Conservation (phyloP, 1,140 invertebrate genomes). For the Magallana angulata region DNA sequence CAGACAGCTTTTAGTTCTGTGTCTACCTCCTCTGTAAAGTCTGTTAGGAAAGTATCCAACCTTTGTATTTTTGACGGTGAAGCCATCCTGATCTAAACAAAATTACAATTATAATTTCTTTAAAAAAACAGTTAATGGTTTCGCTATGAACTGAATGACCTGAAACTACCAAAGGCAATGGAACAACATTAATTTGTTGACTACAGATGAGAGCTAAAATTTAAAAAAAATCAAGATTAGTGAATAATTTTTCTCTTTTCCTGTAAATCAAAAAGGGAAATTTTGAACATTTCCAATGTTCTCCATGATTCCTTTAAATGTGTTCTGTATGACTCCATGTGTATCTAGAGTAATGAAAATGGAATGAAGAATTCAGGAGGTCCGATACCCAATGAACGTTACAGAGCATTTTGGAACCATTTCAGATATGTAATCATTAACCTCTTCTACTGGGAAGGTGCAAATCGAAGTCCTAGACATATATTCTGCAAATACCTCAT, state of each 20-base stretch:
- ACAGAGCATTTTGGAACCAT: no score
- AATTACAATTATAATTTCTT: constrained; percentile 5
- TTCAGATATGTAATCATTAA: neutral
- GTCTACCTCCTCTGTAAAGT: neutral
- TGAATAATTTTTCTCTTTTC: no score
- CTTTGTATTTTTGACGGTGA: neutral
- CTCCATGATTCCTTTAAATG: no score
- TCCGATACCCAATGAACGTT: no score
- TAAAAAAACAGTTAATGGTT: neutral
- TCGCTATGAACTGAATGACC: neutral
- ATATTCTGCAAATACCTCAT: no score
- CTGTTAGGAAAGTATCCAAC: neutral
- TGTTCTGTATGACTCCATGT: no score
- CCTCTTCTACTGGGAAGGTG: no score
- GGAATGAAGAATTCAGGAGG: no score
- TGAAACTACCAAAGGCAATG: neutral
- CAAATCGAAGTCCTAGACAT: no score
- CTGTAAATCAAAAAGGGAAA: no score
- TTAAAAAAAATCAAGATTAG: neutral
- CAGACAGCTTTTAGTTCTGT: neutral
- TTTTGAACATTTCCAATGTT: no score
- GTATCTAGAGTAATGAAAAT: no score
- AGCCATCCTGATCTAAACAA: neutral
- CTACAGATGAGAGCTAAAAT: neutral
- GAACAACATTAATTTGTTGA: neutral